A percentile compares a stretch with the other conserved stretches of the same genome.
phyloP scores from a whole-genome alignment of 2,888 invertebrate genomes.

The Tuberolachnus salignus region DNA sequence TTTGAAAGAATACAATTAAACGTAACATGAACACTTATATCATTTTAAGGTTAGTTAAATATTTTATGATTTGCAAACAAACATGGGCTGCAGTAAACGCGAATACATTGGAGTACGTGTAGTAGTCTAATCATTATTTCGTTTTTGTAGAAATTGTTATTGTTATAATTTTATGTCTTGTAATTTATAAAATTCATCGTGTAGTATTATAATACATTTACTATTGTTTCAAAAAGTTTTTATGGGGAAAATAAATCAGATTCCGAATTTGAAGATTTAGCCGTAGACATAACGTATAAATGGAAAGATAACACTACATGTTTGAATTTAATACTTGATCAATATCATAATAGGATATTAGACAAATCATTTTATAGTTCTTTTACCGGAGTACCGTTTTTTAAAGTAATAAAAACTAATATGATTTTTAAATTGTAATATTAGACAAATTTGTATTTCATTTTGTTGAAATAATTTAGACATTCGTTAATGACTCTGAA shows the following conservation, averaged over 20 bases:
- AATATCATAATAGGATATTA: constrained; percentile 29
- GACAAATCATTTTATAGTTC: constrained; percentile 27
- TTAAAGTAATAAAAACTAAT: constrained; percentile 34
- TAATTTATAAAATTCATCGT: too few species aligned
- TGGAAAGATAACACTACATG: constrained; percentile 42
- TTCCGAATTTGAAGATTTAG: constrained; percentile 50
- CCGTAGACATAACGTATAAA: constrained; percentile 30
- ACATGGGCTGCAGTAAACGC: not conserved
- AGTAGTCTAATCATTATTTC: not conserved
- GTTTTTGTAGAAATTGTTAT: not conserved
- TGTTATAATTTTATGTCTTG: too few species aligned
- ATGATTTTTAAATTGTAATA: not conserved
- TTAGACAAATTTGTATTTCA: not conserved
- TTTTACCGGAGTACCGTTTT: constrained; percentile 37
- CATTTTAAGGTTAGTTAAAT: not conserved
- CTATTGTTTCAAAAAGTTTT: constrained; percentile 11
- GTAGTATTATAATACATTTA: not conserved
- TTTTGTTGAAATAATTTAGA: constrained; percentile 61
- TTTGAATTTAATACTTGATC: constrained; percentile 43
- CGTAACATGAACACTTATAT: not conserved
- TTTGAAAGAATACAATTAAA: not conserved
- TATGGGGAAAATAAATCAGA: constrained; percentile 15
- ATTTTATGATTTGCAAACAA: not conserved
- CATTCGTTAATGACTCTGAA: constrained; percentile 70
- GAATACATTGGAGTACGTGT: constrained; percentile 36